Conservation (phyloP, 2,113 vertebrate genomes). For the Gobius niger region DNA sequence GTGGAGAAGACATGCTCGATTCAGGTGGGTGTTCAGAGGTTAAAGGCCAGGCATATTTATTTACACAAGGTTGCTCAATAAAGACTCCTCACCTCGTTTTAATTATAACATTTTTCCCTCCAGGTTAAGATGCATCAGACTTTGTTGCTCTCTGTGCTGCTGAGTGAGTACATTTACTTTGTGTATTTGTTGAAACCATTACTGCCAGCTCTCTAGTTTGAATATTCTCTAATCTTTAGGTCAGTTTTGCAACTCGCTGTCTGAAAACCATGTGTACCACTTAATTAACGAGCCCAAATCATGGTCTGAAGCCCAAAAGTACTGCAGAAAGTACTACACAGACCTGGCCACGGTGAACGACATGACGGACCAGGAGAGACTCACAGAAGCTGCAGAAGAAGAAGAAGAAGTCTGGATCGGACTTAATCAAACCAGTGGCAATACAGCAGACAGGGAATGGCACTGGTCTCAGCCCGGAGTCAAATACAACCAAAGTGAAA, state of each 20-base stretch:
- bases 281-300: background rate
- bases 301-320: background rate
- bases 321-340: background rate
- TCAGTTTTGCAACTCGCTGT: background rate
- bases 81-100: too few species aligned
- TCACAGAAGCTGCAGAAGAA: rapidly evolving
- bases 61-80: too few species aligned
- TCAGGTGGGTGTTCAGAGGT: too few species aligned
- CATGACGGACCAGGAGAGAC: slow-evolving; percentile 13
- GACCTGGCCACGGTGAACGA: slow-evolving; percentile 13
- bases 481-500: background rate
- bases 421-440: background rate
- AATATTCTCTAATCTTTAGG: background rate
- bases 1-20: too few species aligned
- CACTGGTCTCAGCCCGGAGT: slow-evolving; percentile 34
- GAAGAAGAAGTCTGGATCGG: slow-evolving; percentile 33
- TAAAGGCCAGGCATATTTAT: too few species aligned
- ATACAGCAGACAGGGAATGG: background rate
- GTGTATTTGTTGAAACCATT: too few species aligned
- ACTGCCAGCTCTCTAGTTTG: too few species aligned
- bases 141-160: too few species aligned
- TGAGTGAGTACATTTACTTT: too few species aligned
- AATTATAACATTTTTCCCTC: too few species aligned
- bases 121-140: too few species aligned
- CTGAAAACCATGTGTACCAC: background rate